Conservation (phyloP, 1,140 invertebrate species). For the Listronotus oregonensis region DNA sequence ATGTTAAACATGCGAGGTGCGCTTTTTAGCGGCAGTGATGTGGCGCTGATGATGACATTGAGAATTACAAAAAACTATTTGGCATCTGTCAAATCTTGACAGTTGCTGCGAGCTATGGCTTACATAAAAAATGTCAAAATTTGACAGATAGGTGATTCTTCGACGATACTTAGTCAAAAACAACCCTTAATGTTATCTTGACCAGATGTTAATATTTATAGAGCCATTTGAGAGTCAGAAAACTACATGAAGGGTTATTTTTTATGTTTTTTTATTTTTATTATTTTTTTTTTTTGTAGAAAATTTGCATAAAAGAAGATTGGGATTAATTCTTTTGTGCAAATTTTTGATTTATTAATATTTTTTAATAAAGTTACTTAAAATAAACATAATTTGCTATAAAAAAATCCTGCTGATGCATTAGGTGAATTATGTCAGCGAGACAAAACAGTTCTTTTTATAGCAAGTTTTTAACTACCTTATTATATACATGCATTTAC, state of each 20-base stretch:
- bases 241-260: constrained; percentile 27
- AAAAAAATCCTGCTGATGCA: too few relatives aligned
- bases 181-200: constrained; percentile 21
- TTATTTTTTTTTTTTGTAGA: constrained; percentile 8
- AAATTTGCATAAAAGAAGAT: background rate
- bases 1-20: constrained; percentile 51
- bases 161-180: constrained; percentile 10
- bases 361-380: background rate
- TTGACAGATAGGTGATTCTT: constrained; percentile 1
- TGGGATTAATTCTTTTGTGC: background rate
- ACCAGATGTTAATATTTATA: constrained; percentile 3
- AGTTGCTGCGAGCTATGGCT: background rate
- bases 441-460: too few relatives aligned
- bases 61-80: too few relatives aligned
- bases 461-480: too few relatives aligned
- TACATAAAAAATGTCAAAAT: constrained; percentile 7
- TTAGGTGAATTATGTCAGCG: too few relatives aligned
- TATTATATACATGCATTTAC: too few relatives aligned
- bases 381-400: too few relatives aligned
- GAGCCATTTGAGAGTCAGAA: constrained; percentile 39
- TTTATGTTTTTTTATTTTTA: too few relatives aligned
- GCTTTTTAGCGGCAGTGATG: constrained; percentile 48
- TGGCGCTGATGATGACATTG: constrained; percentile 43
- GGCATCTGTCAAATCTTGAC: too few relatives aligned
- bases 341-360: constrained; percentile 2